Percentiles rank a stretch among this genome's conserved stretches.
These are phyloP conservation scores for Epistrophe eligans DNA, from an alignment of 2,888 invertebrate species.

Conservation along the genomic window DNA sequence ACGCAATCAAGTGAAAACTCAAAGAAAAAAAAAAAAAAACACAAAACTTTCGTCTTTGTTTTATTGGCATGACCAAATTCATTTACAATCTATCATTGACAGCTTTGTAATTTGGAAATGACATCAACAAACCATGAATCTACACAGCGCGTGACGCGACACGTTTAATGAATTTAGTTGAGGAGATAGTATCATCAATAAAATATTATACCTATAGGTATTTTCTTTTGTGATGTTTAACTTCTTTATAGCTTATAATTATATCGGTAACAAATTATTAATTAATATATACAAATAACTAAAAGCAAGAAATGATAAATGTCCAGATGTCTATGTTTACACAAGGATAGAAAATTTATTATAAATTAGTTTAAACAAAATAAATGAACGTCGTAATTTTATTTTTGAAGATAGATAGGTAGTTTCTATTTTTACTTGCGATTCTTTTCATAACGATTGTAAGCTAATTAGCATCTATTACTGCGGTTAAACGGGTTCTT, in stretches of 20 bases:
- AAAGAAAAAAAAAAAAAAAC: background rate
- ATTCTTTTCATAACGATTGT: too few species aligned
- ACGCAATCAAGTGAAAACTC: background rate
- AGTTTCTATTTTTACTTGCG: too few species aligned
- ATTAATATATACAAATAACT: background rate
- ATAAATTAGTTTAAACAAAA: too few species aligned
- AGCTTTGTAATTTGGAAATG: background rate
- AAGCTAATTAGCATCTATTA: too few species aligned
- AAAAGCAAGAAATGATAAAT: background rate
- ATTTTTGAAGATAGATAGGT: too few species aligned
- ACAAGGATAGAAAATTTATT: too few species aligned
- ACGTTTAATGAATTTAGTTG: background rate
- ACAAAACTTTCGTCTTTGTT: background rate
- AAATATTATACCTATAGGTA: background rate
- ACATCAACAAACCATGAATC: background rate
- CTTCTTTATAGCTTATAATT: background rate
- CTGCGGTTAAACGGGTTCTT: too few species aligned
- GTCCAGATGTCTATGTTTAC: too few species aligned
- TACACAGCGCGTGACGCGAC: background rate
- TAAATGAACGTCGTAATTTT: too few species aligned
- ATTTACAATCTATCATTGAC: background rate
- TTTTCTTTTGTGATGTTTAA: background rate
- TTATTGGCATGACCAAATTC: constrained; percentile 9
- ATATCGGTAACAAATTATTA: background rate
- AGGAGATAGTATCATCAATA: background rate